Evolutionary conservation across 2,113 vertebrate species (phyloP).

Genomic region (Symphodus melops): DNA sequence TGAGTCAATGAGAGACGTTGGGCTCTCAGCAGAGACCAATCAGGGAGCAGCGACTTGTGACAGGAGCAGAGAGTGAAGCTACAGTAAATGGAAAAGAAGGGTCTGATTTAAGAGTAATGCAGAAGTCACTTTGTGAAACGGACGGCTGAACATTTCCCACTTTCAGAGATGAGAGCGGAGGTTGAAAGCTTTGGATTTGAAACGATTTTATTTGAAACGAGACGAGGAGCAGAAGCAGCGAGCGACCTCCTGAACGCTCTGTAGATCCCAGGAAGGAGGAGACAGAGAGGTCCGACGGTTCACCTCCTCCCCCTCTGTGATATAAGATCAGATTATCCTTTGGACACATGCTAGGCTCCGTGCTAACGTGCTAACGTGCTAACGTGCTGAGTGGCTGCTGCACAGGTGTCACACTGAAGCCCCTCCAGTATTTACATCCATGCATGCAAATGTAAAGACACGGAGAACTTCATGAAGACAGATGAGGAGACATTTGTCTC

Average conservation of each 20-base stretch:
- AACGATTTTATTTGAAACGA: background rate
- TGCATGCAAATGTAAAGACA: constrained; percentile 25
- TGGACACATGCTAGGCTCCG: no score
- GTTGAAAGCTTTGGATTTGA: background rate
- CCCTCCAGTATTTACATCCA: background rate
- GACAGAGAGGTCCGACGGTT: no score
- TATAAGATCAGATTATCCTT: no score
- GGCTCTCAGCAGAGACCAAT: background rate
- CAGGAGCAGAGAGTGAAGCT: background rate
- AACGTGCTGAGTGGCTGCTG: no score
- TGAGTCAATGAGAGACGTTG: background rate
- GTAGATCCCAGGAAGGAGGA: background rate
- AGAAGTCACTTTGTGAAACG: background rate
- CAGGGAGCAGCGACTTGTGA: background rate
- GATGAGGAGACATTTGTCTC: constrained; percentile 23
- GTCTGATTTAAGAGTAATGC: background rate
- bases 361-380: no score
- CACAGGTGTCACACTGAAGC: background rate
- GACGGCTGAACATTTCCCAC: background rate
- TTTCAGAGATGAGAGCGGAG: background rate
- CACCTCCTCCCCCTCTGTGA: no score
- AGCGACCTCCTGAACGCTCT: background rate
- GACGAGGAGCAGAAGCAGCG: background rate
- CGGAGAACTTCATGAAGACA: constrained; percentile 34
- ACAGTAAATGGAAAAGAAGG: background rate